Evolutionary conservation across 2,113 vertebrate species (phyloP).

Genomic region (Callipepla squamata): DNA sequence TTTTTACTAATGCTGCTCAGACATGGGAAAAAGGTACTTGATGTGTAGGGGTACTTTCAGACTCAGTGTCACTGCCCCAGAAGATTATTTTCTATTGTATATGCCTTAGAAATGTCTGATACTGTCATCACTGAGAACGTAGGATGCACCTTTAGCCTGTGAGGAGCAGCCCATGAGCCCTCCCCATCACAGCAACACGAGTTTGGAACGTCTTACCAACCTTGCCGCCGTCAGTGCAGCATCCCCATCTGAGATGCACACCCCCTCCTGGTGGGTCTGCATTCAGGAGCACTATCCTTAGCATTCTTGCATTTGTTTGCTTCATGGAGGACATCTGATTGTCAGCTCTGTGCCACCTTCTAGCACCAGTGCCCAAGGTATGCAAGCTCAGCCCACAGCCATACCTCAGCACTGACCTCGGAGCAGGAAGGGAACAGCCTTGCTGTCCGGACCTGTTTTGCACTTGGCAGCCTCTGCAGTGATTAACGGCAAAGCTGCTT

Average conservation of each 20-base stretch:
- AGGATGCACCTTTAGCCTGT: background rate
- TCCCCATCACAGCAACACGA: background rate
- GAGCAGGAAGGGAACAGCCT: background rate
- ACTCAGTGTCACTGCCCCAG: background rate
- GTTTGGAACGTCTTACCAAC: background rate
- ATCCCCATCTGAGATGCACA: background rate
- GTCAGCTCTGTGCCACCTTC: background rate
- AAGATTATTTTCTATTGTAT: background rate
- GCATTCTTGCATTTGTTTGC: background rate
- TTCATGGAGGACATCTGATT: background rate
- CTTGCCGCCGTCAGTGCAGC: background rate
- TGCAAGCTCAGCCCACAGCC: background rate
- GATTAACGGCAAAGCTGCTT: background rate
- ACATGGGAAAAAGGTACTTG: background rate
- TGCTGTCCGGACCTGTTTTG: background rate
- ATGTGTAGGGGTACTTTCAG: background rate
- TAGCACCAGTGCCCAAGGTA: accelerated
- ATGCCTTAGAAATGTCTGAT: background rate
- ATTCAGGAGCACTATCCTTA: background rate
- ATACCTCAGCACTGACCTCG: accelerated
- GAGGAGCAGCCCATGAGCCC: background rate
- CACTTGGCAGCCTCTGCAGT: background rate
- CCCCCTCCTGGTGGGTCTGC: background rate
- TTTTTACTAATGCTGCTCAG: background rate
- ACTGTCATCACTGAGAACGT: background rate